A percentile compares a stretch with the other conserved stretches of the same genome.
phyloP scores from a whole-genome alignment of 2,113 vertebrate genomes.

The Rutilus rutilus region DNA sequence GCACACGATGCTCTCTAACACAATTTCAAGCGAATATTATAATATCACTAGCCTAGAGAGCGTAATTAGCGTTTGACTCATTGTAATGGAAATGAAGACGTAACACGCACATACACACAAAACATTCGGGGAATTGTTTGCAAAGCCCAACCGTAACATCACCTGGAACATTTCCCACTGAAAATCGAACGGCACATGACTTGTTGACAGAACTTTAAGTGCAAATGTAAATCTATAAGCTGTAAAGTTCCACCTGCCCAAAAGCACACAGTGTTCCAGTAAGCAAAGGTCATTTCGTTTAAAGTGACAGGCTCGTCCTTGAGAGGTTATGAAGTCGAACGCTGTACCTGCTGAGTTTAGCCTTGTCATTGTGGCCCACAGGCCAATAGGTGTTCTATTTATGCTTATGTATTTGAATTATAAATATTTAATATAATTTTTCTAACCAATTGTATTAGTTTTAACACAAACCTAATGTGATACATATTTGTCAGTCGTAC shows the following conservation, averaged over 20 bases:
- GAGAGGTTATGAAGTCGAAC: neutral
- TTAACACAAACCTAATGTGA: neutral
- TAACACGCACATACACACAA: neutral
- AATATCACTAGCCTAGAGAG: neutral
- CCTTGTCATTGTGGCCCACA: neutral
- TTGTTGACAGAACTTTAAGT: neutral
- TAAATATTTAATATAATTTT: neutral
- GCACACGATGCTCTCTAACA: neutral
- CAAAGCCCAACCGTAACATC: neutral
- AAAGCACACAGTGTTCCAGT: conserved; percentile 8
- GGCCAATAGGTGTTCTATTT: neutral
- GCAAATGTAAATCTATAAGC: neutral
- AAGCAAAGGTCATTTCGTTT: neutral
- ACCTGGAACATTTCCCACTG: conserved; percentile 24
- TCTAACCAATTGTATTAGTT: neutral
- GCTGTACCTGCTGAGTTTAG: neutral
- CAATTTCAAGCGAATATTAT: neutral
- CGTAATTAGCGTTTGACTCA: neutral
- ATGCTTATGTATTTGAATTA: neutral
- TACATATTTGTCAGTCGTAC: no score
- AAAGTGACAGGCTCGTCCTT: conserved; percentile 10
- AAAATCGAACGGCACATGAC: neutral
- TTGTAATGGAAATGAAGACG: neutral
- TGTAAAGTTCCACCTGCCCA: neutral
- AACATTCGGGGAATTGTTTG: neutral